Percentiles rank a stretch among this genome's conserved stretches.
Evolutionary conservation across 2,113 vertebrate genomes (phyloP).

Genomic region (Poeciliopsis prolifica): DNA sequence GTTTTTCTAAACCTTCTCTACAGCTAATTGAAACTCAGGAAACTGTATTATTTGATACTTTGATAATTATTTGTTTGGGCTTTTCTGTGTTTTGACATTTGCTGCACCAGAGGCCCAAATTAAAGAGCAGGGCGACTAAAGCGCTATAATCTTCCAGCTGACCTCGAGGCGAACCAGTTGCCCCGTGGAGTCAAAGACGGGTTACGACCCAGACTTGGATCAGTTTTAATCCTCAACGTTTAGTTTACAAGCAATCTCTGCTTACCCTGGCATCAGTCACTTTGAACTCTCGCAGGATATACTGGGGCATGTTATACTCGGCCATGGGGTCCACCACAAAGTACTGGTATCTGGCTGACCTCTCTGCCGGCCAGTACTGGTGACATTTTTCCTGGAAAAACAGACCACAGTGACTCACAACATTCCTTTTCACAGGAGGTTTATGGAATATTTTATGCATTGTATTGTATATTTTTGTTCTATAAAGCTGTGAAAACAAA

Average conservation of each 20-base stretch:
- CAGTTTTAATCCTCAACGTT: conserved; percentile 3
- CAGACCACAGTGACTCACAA: conserved; percentile 42
- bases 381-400: conserved; percentile 95
- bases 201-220: conserved; percentile 4
- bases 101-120: neutral
- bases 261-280: conserved; percentile 99
- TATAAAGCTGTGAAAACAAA: conserved; percentile 15
- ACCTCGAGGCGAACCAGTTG: neutral
- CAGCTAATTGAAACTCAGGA: conserved; percentile 13
- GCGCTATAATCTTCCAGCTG: neutral
- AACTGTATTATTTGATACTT: conserved; percentile 1
- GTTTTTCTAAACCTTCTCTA: conserved; percentile 14
- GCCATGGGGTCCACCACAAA: conserved; percentile 99
- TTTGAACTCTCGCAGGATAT: conserved; percentile 98
- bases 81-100: neutral
- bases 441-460: conserved; percentile 12
- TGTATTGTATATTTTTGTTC: conserved; percentile 16
- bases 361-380: conserved; percentile 98
- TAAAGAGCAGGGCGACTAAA: neutral
- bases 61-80: neutral
- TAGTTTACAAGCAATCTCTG: conserved; percentile 6
- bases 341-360: conserved; percentile 98
- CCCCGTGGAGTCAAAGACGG: neutral
- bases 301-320: conserved; percentile 99
- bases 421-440: conserved; percentile 23